Evolutionary conservation across 2,888 invertebrate genomes (phyloP), one percentile per base, ranked within the genome.

Genomic region (Hirudinaria manillensis): DNA sequence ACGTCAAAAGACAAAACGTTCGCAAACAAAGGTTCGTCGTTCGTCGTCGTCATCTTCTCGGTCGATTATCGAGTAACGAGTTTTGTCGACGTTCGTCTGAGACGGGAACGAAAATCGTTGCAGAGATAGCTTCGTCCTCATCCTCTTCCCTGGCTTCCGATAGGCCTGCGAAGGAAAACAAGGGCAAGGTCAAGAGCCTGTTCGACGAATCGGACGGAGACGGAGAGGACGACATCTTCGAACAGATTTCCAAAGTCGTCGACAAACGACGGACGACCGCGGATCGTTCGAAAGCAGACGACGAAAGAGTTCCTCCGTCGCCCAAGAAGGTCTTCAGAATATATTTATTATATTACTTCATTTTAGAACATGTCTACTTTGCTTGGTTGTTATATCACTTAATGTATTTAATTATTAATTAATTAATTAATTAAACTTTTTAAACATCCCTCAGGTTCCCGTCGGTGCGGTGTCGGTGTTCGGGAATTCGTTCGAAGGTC

Each of bases 121-220:
- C 61, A 61, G 61, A 61, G 10, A 27, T 61, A 16, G 61, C 61
- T 16, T 61, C 61, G 6, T 61, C 61, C 1, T 27, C 61, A 6
- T 61, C 61, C 13, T 53, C 53, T 2, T 61, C 61, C 24, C 7
- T 61, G 13, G 29, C 61, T 7, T 61, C 61, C 13, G 61, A 61
- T 27, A 61, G 61, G 24, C 24, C n/a, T 7, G 24, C 61, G 24
- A 61, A 61, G 61, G 24, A 61, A 29, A 61, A 61, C 7, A 24
- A 24, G n/a, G 29, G 32, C 29, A 68, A 24, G 36, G 32, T 68
- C 36, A 68, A 68, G 34, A 68, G 68, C 36, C n/a, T 68, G 4
- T 68, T 68, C 32, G 68, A 68, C 36, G 68, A 68, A 34, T 68
- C 68, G 68, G 68, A 68, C 32, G n/a, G 68, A 6, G 68, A 2